These are phyloP conservation scores for Catagonus wagneri DNA, from an alignment of 2,113 vertebrate species.

Conservation along the genomic window DNA sequence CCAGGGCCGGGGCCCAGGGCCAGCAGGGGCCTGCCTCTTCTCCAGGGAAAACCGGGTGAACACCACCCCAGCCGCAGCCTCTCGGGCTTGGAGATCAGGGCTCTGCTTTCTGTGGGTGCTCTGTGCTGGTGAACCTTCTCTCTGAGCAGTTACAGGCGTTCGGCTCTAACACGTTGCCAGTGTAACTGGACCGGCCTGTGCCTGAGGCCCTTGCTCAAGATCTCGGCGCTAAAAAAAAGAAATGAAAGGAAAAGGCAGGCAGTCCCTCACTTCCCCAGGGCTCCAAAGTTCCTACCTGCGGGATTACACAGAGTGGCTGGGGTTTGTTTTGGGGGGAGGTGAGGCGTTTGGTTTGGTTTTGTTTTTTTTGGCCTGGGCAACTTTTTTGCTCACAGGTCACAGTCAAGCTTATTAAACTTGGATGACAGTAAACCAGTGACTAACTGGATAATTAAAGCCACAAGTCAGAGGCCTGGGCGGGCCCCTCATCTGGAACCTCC, in stretches of 20 bases:
- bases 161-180: conserved; percentile 5
- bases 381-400: conserved; percentile 25
- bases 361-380: not conserved
- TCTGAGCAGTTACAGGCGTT: not conserved
- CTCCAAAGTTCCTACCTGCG: not conserved
- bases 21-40: not conserved
- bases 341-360: no score
- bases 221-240: not conserved
- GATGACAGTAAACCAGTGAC: conserved; percentile 60
- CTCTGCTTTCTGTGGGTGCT: not conserved
- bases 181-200: conserved; percentile 2
- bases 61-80: not conserved
- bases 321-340: not conserved
- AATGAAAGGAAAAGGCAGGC: not conserved
- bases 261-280: not conserved
- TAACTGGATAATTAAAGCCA: conserved; percentile 68
- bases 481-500: not conserved
- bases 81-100: not conserved
- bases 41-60: not conserved
- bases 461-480: conserved; percentile 35
- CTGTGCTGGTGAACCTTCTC: not conserved
- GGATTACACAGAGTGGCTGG: not conserved
- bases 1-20: not conserved
- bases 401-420: conserved; percentile 63
- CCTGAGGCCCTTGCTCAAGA: not conserved